These are phyloP conservation scores for Mormyrus proboscirostris DNA, from an alignment of 2,797 vertebrate species.

Conservation along the genomic window DNA sequence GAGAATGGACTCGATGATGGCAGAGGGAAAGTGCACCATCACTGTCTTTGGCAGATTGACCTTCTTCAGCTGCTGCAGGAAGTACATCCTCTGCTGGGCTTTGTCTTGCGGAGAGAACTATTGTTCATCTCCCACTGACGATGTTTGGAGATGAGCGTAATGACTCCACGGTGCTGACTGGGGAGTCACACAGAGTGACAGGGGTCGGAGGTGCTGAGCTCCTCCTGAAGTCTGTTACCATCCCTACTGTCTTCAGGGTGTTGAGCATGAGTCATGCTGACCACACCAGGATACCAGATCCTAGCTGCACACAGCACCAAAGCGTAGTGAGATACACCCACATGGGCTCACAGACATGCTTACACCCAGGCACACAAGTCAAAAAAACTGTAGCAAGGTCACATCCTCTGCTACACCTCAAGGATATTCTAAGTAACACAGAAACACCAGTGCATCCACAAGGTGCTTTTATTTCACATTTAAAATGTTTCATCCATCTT, in stretches of 20 bases:
- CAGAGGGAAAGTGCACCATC: too few species aligned
- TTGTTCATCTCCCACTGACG: neutral
- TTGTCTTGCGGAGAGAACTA: neutral
- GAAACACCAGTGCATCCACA: neutral
- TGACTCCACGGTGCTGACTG: too few species aligned
- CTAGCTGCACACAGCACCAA: neutral
- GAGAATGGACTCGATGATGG: too few species aligned
- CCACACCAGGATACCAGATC: neutral
- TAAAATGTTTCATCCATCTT: neutral
- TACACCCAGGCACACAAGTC: neutral
- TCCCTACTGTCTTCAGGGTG: too few species aligned
- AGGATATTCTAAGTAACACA: neutral
- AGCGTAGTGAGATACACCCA: neutral
- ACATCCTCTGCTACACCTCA: neutral
- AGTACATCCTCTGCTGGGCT: too few species aligned
- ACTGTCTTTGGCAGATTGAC: too few species aligned
- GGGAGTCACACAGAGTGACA: neutral
- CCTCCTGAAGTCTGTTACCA: too few species aligned
- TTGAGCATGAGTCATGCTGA: neutral
- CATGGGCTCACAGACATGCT: neutral
- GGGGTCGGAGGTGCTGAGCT: too few species aligned
- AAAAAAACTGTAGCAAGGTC: neutral
- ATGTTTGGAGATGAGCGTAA: neutral
- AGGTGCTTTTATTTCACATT: neutral
- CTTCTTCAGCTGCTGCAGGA: too few species aligned